Evolutionary conservation across 2,797 vertebrate genomes (phyloP).

Genomic region (Microctenopoma steveboyesi): DNA sequence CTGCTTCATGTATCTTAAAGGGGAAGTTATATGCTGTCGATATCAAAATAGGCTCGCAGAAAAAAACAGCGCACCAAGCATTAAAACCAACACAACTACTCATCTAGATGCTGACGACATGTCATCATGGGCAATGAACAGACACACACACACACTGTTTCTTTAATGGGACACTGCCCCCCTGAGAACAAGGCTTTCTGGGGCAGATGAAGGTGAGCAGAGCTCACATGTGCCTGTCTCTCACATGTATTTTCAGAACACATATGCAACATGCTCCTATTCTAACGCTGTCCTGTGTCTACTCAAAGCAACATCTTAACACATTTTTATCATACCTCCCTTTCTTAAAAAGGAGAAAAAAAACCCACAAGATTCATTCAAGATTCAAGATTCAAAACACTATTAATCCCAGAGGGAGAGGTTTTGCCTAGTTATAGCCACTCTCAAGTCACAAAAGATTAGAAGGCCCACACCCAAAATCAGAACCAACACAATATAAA

Average conservation of each 20-base stretch:
- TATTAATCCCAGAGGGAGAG: too few relatives aligned
- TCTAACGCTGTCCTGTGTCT: too few relatives aligned
- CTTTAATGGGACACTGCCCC: slow-evolving; percentile 60
- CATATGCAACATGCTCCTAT: too few relatives aligned
- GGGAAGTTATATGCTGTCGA: too few relatives aligned
- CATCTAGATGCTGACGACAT: not conserved
- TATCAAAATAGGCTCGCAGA: not conserved
- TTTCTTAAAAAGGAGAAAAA: not conserved
- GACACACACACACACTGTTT: not conserved
- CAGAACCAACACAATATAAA: too few relatives aligned
- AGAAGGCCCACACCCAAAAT: too few relatives aligned
- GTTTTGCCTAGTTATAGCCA: too few relatives aligned
- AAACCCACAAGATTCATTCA: not conserved
- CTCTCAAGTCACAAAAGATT: too few relatives aligned
- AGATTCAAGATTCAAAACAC: too few relatives aligned
- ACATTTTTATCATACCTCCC: not conserved
- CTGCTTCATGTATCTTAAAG: too few relatives aligned
- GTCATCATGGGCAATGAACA: slow-evolving; percentile 21
- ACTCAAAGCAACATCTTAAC: too few relatives aligned
- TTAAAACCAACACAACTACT: not conserved
- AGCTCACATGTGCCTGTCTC: slow-evolving; percentile 25
- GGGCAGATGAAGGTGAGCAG: slow-evolving; percentile 57
- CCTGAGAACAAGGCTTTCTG: slow-evolving; percentile 54
- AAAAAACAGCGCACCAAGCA: not conserved
- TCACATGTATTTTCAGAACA: slow-evolving; percentile 16